These are phyloP conservation scores for Centropus unirufus DNA, from an alignment of 2,113 vertebrate genomes.

Conservation along the genomic window DNA sequence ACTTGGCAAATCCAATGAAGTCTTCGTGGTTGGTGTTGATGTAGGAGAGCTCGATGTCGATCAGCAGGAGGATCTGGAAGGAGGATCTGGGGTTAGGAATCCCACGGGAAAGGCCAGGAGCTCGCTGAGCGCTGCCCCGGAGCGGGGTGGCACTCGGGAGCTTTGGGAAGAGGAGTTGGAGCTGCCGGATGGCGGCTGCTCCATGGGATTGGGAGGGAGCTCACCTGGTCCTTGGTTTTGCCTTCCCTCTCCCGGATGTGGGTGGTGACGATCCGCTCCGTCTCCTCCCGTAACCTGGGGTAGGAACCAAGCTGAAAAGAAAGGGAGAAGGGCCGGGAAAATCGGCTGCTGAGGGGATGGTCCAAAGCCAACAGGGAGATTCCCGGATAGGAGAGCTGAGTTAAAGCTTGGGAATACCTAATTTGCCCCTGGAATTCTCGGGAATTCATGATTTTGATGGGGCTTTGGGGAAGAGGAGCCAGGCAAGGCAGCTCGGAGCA, in stretches of 20 bases:
- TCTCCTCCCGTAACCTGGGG: conserved; percentile 93
- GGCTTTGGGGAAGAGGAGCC: neutral
- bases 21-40: conserved; percentile 99
- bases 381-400: accelerated
- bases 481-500: neutral
- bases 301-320: conserved; percentile 87
- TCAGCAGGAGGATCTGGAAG: conserved; percentile 90
- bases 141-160: no score
- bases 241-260: conserved; percentile 92
- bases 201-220: neutral
- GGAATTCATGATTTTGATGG: no score
- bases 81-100: neutral
- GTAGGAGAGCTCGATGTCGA: conserved; percentile 97
- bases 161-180: no score
- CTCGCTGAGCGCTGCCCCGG: neutral
- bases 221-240: conserved; percentile 95
- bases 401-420: neutral
- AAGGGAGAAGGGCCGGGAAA: neutral
- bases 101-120: no score
- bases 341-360: neutral
- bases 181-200: no score
- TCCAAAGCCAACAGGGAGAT: neutral
- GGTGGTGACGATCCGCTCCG: conserved; percentile 93
- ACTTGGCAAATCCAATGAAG: conserved; percentile 99
- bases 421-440: neutral